Conservation (phyloP, 2,113 vertebrate species). For the Cromileptes altivelis region DNA sequence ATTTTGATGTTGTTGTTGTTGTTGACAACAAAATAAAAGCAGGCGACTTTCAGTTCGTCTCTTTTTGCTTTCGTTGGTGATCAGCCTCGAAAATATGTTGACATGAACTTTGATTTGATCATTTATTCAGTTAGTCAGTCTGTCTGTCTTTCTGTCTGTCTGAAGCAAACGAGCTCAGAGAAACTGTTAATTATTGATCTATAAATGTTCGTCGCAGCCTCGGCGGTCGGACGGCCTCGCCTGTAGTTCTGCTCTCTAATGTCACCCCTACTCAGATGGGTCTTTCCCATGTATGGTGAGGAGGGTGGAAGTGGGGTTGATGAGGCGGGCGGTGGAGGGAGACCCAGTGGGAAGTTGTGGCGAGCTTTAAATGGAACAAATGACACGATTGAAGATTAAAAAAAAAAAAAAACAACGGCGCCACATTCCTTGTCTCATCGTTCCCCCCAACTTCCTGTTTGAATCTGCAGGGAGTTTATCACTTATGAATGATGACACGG, state of each 20-base stretch:
- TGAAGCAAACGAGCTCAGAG: neutral
- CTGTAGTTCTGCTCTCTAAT: neutral
- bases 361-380: slow-evolving; percentile 1
- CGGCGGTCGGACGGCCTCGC: too few relatives aligned
- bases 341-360: neutral
- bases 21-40: too few relatives aligned
- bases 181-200: slow-evolving; percentile 32
- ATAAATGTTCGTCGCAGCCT: neutral
- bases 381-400: neutral
- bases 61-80: slow-evolving; percentile 2
- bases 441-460: slow-evolving; percentile 48
- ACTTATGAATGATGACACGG: slow-evolving; percentile 63
- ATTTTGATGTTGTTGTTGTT: too few relatives aligned
- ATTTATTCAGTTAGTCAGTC: neutral
- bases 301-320: neutral
- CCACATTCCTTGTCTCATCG: slow-evolving; percentile 34
- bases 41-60: too few relatives aligned
- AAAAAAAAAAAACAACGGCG: neutral
- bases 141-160: neutral
- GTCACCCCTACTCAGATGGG: neutral
- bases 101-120: neutral
- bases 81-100: neutral
- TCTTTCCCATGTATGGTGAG: neutral
- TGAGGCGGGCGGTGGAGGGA: neutral
- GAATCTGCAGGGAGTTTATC: slow-evolving; percentile 49